Percentiles rank a stretch among this genome's conserved stretches.
phyloP scores from a whole-genome alignment of 2,113 vertebrate species.

The Procapra przewalskii region DNA sequence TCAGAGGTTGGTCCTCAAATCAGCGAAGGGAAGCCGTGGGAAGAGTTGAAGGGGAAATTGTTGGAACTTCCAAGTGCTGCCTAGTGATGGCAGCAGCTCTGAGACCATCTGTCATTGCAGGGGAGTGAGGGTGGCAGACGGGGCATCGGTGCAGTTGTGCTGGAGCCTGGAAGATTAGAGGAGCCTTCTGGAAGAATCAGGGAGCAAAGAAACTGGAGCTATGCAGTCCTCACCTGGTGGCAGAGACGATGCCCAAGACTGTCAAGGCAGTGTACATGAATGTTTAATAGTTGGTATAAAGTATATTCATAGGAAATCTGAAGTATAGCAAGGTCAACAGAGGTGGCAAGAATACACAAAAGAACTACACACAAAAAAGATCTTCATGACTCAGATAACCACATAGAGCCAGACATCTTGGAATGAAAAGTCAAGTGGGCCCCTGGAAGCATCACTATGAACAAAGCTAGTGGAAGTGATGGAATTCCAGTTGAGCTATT shows the following conservation, averaged over 20 bases:
- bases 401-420: neutral
- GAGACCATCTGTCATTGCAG: neutral
- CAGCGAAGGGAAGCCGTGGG: neutral
- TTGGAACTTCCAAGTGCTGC: neutral
- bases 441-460: neutral
- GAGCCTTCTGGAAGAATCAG: neutral
- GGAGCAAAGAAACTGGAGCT: neutral
- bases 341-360: neutral
- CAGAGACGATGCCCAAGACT: neutral
- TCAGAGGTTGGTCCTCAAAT: neutral
- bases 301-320: neutral
- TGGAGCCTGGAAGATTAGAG: neutral
- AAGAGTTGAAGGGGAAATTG: neutral
- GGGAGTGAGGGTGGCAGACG: neutral
- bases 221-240: neutral
- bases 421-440: neutral
- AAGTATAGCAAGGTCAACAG: neutral
- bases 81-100: neutral
- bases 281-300: neutral
- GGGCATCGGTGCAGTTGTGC: neutral
- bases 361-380: neutral
- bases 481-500: neutral
- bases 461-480: neutral
- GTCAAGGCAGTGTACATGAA: neutral
- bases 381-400: neutral